Base-by-base conservation (phyloP, 2,888 invertebrate genomes). In the Iselma pallidipennis region DNA sequence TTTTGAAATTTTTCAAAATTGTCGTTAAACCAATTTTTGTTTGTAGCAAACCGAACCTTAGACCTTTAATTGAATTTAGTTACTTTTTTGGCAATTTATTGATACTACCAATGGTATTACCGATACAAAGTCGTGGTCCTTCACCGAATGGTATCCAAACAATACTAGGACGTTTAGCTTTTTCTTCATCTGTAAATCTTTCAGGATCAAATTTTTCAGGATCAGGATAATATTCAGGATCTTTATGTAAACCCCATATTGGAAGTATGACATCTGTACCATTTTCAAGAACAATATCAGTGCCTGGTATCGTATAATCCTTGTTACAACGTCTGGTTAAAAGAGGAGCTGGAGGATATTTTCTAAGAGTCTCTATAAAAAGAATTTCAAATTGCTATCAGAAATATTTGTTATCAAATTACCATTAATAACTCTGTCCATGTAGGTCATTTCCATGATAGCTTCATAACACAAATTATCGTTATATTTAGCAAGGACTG, bases 361-460 rank as follows among this genome's bases (percentile, higher is more conserved):
- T 71, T 28, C 82, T 67, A n/a, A 82, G 69, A 0, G 80, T 77
- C 71, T 82, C 82, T 77, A 71, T 52, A 67, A 73, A 56, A 16
- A 57, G 62, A n/a, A n/a, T n/a, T n/a, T n/a, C n/a, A n/a, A n/a
- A 45, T 31, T 51, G 55, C 28, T n/a, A 2, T 26, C 10, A 45
- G 26, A 42, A 59, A 4, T 9, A 16, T 6, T 42, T 10, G 28
- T 33, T 23, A 55, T 58, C 58, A 54, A 25, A 19, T 55, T 63
- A 71, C 69, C 71, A 45, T 62, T 23, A 12, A 71, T 56, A 7
- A 69, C 64, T 59, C 63, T 61, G 2, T 69, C 68, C 55, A 68
- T 28, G 31, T 69, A 71, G 0, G 51, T 61, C 71, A 71, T 68
- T 49, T 69, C 69, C 51, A 59, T 60, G 1, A 66, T 45, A 9